phyloP scores from a whole-genome alignment of 2,888 invertebrate species.

The Boloria euphrosyne region DNA sequence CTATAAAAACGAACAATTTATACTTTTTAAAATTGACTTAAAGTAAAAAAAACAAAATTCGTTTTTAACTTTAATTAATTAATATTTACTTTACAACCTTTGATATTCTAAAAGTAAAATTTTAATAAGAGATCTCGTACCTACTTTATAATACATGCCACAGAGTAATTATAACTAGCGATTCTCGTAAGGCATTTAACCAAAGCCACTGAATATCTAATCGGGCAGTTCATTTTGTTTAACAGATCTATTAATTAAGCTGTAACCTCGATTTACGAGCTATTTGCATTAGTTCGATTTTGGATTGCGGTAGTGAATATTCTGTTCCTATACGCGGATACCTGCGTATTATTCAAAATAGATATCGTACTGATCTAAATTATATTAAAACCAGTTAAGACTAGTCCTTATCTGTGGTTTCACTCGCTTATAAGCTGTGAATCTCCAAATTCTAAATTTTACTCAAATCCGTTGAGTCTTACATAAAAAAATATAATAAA shows the following conservation, averaged over 20 bases:
- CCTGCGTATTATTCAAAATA: neutral
- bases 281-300: conserved; percentile 35
- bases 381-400: too few relatives aligned
- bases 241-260: conserved; percentile 37
- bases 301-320: conserved; percentile 25
- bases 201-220: conserved; percentile 33
- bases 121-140: neutral
- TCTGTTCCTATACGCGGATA: conserved; percentile 10
- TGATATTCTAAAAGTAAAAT: neutral
- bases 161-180: conserved; percentile 13
- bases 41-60: too few relatives aligned
- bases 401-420: too few relatives aligned
- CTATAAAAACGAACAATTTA: too few relatives aligned
- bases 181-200: conserved; percentile 2
- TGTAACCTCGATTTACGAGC: conserved; percentile 30
- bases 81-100: too few relatives aligned
- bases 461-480: too few relatives aligned
- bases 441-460: too few relatives aligned
- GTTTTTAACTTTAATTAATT: too few relatives aligned
- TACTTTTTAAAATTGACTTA: too few relatives aligned
- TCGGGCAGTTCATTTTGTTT: conserved; percentile 26
- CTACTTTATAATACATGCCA: neutral
- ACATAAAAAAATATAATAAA: too few relatives aligned
- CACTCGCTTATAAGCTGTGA: too few relatives aligned
- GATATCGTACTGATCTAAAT: too few relatives aligned